Base-by-base conservation (phyloP, 2,888 invertebrate species). In the Fabriciana adippe region DNA sequence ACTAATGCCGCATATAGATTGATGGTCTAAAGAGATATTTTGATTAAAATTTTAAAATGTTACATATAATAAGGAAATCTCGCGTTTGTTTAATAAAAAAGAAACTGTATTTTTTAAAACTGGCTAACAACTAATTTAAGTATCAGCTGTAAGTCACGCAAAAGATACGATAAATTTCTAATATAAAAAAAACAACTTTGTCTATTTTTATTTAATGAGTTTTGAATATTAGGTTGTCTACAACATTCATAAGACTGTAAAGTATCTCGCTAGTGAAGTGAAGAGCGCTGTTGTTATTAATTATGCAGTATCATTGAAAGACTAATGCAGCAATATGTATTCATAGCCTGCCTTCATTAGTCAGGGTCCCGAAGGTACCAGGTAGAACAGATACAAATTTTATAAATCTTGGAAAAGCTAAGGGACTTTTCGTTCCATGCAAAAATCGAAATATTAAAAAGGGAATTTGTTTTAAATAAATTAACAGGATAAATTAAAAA, bases 251-350 rank as follows among this genome's bases (percentile, higher is more conserved):
- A 67, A 26, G 48, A 67, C 67, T 60, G 59, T 13, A 50, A 64
- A 67, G 56, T 65, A 70, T 76, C 76, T 78, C 72, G 72, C 70
- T 74, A 75, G 72, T 73, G 75, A 76, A 79, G 78, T 83, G 81
- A 86, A 81, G 80, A 79, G 75, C 77, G 75, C 75, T 76, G 77
- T 77, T 76, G 72, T 80, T 85, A 85, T 89, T 86, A 87, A 87
- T 87, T 87, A 85, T 85, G 80, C 82, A 84, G 77, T 77, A 79
- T 80, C 80, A 81, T 83, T 81, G 79, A 79, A 74, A 78, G 75
- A 71, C 75, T 77, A 89, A 90, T 87, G 82, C 76, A 76, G 81
- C 84, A 87, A 88, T 90, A 88, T 87, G 86, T 90, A 90, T 90
- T 90, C 90, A 89, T 88, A 83, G 87, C 83, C 74, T 73, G 66